Conservation (phyloP, 92 coral and sea anemone genomes). For the Porites lobata region DNA sequence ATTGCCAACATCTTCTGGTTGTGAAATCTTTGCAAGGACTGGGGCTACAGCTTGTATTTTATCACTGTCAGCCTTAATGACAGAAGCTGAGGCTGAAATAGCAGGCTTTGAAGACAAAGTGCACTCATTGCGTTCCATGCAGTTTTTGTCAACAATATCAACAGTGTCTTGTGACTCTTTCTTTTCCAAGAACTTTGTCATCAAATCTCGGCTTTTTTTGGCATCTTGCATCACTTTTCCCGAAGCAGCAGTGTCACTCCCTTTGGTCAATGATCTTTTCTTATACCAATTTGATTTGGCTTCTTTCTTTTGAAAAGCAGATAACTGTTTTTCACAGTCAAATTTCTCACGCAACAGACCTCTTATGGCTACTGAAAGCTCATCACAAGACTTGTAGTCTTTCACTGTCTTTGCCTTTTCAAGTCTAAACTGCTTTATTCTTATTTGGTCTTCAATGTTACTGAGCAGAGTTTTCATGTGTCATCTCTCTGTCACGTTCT, state of each 20-base stretch:
- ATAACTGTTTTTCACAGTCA: slow-evolving; percentile 52
- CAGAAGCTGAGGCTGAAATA: neutral
- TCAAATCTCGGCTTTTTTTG: neutral
- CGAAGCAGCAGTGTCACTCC: neutral
- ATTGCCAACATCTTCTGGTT: slow-evolving; percentile 2
- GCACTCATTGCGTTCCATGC: neutral
- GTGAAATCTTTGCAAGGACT: neutral
- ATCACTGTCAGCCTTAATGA: neutral
- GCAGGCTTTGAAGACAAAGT: slow-evolving; percentile 1
- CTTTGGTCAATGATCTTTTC: slow-evolving; percentile 4
- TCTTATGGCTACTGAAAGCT: slow-evolving; percentile 43
- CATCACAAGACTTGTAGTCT: slow-evolving; percentile 61
- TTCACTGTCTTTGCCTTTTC: slow-evolving; percentile 50
- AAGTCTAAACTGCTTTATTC: slow-evolving; percentile 51
- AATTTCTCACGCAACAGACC: slow-evolving; percentile 50
- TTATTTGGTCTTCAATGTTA: slow-evolving; percentile 35
- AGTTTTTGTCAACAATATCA: neutral
- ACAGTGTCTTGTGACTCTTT: neutral
- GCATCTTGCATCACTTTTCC: neutral
- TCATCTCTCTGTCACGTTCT: slow-evolving; percentile 42
- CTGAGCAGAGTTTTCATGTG: slow-evolving; percentile 31
- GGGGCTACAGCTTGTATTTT: slow-evolving; percentile 1
- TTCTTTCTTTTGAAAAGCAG: slow-evolving; percentile 42
- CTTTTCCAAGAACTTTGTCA: neutral
- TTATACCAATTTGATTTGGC: slow-evolving; percentile 60